Conservation (phyloP, 2,888 invertebrate species). For the Drosophila ustulata region DNA sequence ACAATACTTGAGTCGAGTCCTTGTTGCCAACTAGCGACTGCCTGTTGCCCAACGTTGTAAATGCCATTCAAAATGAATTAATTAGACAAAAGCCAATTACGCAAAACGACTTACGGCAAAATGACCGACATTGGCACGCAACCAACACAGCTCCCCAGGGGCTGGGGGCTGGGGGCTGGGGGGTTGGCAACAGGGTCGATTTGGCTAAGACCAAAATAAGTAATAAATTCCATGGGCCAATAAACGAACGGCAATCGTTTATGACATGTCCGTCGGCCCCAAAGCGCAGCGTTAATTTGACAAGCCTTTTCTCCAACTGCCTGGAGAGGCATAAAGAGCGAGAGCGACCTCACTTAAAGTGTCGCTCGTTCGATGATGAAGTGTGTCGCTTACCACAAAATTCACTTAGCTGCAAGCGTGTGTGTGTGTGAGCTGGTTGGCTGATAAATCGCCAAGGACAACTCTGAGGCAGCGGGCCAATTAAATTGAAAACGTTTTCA, state of each 20-base stretch:
- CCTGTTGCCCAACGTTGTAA: slow-evolving; percentile 22
- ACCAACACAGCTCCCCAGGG: slow-evolving; percentile 46
- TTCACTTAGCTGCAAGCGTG: slow-evolving; percentile 47
- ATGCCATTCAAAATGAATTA: slow-evolving; percentile 65
- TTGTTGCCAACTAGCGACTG: slow-evolving; percentile 14
- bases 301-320: slow-evolving; percentile 47
- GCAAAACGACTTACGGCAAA: slow-evolving; percentile 65
- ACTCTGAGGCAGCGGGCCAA: slow-evolving; percentile 41
- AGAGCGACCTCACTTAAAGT: slow-evolving; percentile 37
- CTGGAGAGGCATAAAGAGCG: neutral
- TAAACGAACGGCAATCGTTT: slow-evolving; percentile 38
- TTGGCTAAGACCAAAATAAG: slow-evolving; percentile 39
- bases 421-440: slow-evolving; percentile 8
- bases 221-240: slow-evolving; percentile 46
- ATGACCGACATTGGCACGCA: slow-evolving; percentile 60
- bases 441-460: slow-evolving; percentile 44
- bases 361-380: slow-evolving; percentile 52
- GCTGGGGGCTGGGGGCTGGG: neutral
- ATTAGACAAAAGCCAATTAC: slow-evolving; percentile 77
- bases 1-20: slow-evolving; percentile 32
- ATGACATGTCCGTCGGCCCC: slow-evolving; percentile 30
- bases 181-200: neutral
- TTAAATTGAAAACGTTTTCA: slow-evolving; percentile 71
- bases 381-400: slow-evolving; percentile 47
- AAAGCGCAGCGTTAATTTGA: slow-evolving; percentile 66